Evolutionary conservation across 2,888 invertebrate species (phyloP).

Genomic region (Encarsia formosa): DNA sequence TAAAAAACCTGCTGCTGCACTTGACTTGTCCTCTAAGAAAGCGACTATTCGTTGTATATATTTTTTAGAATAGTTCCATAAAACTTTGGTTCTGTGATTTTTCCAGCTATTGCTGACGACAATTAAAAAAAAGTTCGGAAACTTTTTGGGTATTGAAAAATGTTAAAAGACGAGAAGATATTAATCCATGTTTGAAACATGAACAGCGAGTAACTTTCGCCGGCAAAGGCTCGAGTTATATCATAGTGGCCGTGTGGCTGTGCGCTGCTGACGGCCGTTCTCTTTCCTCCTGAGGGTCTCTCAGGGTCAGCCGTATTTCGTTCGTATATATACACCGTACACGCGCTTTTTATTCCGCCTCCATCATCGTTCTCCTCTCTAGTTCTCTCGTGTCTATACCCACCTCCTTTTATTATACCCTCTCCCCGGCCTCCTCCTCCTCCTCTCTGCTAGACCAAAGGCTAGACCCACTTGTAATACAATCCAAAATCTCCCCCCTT

Average conservation of each 20-base stretch:
- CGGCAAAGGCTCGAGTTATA: slow-evolving; percentile 30
- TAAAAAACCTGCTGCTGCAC: slow-evolving; percentile 1
- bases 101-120: too few relatives aligned
- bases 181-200: too few relatives aligned
- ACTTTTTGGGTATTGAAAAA: too few relatives aligned
- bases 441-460: too few relatives aligned
- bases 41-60: slow-evolving; percentile 16
- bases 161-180: too few relatives aligned
- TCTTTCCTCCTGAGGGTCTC: slow-evolving; percentile 29
- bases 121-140: too few relatives aligned
- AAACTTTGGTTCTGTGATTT: too few relatives aligned
- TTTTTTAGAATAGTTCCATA: too few relatives aligned
- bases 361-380: slow-evolving; percentile 31
- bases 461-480: too few relatives aligned
- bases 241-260: slow-evolving; percentile 22
- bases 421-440: too few relatives aligned
- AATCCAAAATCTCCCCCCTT: too few relatives aligned
- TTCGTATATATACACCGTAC: slow-evolving; percentile 6
- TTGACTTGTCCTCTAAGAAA: slow-evolving; percentile 12
- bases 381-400: background rate
- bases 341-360: slow-evolving; percentile 14
- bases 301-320: slow-evolving; percentile 31
- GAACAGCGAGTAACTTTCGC: slow-evolving; percentile 16
- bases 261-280: background rate
- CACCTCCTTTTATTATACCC: slow-evolving; percentile 19